Percentiles rank a stretch among this genome's conserved stretches.
These are phyloP conservation scores for Leptinotarsa juncta DNA, from an alignment of 2,888 invertebrate species.

Conservation along the genomic window DNA sequence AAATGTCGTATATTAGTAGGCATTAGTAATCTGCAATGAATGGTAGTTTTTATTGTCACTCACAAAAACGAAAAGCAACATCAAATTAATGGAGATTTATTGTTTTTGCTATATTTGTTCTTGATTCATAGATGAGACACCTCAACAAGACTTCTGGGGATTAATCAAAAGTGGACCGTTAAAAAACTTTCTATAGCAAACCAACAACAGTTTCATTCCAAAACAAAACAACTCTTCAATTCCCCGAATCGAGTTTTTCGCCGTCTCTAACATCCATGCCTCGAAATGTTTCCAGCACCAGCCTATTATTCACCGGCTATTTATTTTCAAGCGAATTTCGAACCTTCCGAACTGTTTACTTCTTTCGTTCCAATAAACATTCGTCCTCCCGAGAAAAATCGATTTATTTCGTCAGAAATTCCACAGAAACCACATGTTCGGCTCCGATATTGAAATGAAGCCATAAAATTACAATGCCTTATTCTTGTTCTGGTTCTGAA, in stretches of 20 bases:
- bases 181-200: too few species aligned
- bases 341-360: neutral
- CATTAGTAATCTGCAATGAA: too few species aligned
- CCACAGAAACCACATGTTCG: slow-evolving; percentile 6
- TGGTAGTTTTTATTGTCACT: too few species aligned
- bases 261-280: neutral
- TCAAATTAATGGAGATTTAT: too few species aligned
- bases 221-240: neutral
- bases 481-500: slow-evolving; percentile 14
- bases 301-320: neutral
- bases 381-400: neutral
- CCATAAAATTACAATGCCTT: slow-evolving; percentile 13
- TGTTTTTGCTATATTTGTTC: too few species aligned
- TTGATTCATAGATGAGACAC: too few species aligned
- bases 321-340: slow-evolving; percentile 2
- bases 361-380: neutral
- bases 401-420: slow-evolving; percentile 1
- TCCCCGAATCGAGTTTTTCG: neutral
- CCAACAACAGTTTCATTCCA: neutral
- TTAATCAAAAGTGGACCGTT: too few species aligned
- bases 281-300: neutral
- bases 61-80: too few species aligned
- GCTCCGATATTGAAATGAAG: neutral
- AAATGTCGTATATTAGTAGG: too few species aligned
- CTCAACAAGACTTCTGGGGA: too few species aligned